A percentile compares a stretch with the other conserved stretches of the same genome.
These are phyloP conservation scores for Cerceris ruficornis DNA, from an alignment of 2,888 invertebrate species.

Conservation along the genomic window DNA sequence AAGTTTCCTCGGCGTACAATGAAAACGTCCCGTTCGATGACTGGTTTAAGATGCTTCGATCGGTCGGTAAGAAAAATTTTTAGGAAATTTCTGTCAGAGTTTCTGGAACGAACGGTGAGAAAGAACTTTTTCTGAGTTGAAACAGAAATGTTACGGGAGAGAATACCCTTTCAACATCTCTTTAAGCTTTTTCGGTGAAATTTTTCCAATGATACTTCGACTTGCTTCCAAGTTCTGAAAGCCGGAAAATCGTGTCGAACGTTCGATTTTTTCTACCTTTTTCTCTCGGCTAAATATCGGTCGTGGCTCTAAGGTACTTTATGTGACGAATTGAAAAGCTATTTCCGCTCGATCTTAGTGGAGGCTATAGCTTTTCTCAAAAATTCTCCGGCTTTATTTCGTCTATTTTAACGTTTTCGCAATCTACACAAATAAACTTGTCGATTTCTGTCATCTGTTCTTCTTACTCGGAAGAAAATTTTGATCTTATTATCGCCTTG, in stretches of 20 bases:
- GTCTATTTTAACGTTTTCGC: slow-evolving; percentile 10
- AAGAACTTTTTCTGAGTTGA: neutral
- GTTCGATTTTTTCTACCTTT: slow-evolving; percentile 11
- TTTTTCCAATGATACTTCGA: slow-evolving; percentile 10
- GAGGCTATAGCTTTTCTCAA: slow-evolving; percentile 19
- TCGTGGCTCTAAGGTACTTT: slow-evolving; percentile 22
- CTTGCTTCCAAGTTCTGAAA: slow-evolving; percentile 5
- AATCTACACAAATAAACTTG: slow-evolving; percentile 37
- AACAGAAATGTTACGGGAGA: neutral
- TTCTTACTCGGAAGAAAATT: no score
- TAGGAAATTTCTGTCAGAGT: neutral
- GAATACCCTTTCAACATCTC: no score
- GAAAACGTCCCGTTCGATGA: slow-evolving; percentile 11
- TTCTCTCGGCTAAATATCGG: slow-evolving; percentile 51
- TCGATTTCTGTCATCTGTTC: slow-evolving; percentile 3
- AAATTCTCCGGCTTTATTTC: slow-evolving; percentile 15
- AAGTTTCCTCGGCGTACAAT: slow-evolving; percentile 26
- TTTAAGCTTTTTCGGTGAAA: neutral
- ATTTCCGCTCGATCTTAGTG: slow-evolving; percentile 51
- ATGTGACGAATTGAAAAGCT: slow-evolving; percentile 55
- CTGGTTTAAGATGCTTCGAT: slow-evolving; percentile 2
- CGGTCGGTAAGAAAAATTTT: neutral
- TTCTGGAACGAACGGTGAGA: neutral
- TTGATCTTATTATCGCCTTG: no score
- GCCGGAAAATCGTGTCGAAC: neutral